These are phyloP conservation scores for Clarias fuscus DNA, from an alignment of 2,797 vertebrate species.

Conservation along the genomic window DNA sequence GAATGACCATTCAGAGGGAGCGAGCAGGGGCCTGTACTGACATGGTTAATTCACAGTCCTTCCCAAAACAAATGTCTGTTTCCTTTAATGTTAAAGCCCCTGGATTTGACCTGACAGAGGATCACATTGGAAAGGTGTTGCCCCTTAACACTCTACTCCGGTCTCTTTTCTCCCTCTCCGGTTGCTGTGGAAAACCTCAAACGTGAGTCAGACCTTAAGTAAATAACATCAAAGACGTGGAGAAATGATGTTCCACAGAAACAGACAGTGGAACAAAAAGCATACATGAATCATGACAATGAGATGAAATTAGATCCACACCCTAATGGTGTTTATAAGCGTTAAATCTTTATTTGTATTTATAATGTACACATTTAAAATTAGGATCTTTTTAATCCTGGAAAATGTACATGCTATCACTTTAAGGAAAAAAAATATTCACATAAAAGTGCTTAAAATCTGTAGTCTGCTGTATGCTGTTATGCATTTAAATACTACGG, in stretches of 20 bases:
- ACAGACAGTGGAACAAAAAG: constrained; percentile 6
- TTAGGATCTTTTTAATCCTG: not conserved
- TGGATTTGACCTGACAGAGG: constrained; percentile 59
- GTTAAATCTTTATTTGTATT: not conserved
- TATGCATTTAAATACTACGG: not conserved
- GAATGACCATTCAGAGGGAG: constrained; percentile 47
- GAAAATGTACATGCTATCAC: not conserved
- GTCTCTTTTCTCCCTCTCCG: constrained; percentile 39
- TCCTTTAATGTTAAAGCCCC: constrained; percentile 58
- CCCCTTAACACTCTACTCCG: constrained; percentile 43
- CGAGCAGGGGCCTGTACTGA: constrained; percentile 54
- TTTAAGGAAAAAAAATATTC: not conserved
- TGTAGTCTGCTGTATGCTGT: not conserved
- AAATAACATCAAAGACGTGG: constrained; percentile 37
- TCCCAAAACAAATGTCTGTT: constrained; percentile 57
- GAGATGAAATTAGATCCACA: constrained; percentile 1
- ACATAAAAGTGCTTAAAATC: not conserved
- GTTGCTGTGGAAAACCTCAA: constrained; percentile 38
- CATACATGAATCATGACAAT: not conserved
- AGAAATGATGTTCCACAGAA: constrained; percentile 14
- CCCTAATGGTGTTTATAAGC: not conserved
- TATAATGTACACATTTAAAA: not conserved
- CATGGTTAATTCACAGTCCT: constrained; percentile 57
- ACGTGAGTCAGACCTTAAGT: constrained; percentile 28
- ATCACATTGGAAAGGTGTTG: constrained; percentile 55